Percentiles rank a stretch among this genome's conserved stretches.
Conservation (phyloP, 2,888 invertebrate species). For the Trissonchulus sp. region DNA sequence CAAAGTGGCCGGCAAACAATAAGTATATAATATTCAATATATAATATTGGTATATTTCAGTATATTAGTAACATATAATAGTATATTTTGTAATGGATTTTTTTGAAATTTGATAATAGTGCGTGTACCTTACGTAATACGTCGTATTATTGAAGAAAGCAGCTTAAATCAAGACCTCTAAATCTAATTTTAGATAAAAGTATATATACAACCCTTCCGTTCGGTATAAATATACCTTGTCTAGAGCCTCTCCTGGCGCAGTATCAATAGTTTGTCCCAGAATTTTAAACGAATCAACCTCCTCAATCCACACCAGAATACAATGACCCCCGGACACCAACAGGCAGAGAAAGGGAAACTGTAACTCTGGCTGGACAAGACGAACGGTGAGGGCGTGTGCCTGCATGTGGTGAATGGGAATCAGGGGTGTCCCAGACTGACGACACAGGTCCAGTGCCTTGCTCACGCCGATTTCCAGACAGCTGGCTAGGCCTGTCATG, state of each 20-base stretch:
- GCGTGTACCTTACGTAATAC: too few relatives aligned
- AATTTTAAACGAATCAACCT: constrained; percentile 68
- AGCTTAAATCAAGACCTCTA: too few relatives aligned
- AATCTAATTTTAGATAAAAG: too few relatives aligned
- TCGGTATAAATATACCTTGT: constrained; percentile 65
- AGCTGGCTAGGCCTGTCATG: constrained; percentile 67
- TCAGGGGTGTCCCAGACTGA: constrained; percentile 61
- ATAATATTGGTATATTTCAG: too few relatives aligned
- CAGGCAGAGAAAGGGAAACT: constrained; percentile 83
- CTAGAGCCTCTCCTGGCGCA: constrained; percentile 86
- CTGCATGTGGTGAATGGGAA: constrained; percentile 97
- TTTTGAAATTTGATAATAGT: too few relatives aligned
- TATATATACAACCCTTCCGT: too few relatives aligned
- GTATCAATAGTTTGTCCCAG: constrained; percentile 74
- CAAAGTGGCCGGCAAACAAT: too few relatives aligned
- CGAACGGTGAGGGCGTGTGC: constrained; percentile 85
- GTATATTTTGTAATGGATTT: too few relatives aligned
- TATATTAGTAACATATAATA: too few relatives aligned
- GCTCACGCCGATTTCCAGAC: constrained; percentile 70
- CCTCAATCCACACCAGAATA: constrained; percentile 64
- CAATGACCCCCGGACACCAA: constrained; percentile 91
- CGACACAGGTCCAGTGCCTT: constrained; percentile 52
- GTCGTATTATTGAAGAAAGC: too few relatives aligned
- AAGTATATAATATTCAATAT: too few relatives aligned
- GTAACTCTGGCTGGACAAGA: constrained; percentile 69